Conservation (phyloP, 2,797 vertebrate genomes). For the Crocidura indochinensis region DNA sequence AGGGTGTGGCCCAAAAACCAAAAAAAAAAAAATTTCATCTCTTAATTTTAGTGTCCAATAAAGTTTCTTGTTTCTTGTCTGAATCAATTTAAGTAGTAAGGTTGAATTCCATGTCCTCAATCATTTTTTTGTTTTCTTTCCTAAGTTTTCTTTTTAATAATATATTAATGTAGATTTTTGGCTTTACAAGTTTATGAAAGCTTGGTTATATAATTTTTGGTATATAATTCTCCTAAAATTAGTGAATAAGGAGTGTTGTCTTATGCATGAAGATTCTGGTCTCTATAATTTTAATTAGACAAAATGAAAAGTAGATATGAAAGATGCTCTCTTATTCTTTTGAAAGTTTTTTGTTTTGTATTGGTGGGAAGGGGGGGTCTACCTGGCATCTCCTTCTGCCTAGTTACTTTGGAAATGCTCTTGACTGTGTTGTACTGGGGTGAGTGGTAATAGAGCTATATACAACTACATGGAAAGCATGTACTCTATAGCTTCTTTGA, state of each 20-base stretch:
- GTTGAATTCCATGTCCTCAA: conserved; percentile 44
- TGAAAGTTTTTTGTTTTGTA: conserved; percentile 18
- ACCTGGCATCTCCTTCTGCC: too few species aligned
- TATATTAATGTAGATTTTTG: neutral
- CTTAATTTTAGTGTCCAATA: conserved; percentile 31
- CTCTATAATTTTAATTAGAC: conserved; percentile 2
- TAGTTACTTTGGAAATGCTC: too few species aligned
- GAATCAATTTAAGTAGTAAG: conserved; percentile 20
- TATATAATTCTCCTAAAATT: conserved; percentile 34
- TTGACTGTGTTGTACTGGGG: too few species aligned
- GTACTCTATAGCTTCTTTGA: too few species aligned
- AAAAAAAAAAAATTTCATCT: conserved; percentile 40
- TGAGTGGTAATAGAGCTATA: too few species aligned
- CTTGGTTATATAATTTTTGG: conserved; percentile 12
- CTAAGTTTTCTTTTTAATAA: conserved; percentile 4
- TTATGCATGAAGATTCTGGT: conserved; percentile 39
- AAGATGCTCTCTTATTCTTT: conserved; percentile 50
- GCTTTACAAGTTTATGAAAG: neutral
- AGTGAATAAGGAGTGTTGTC: conserved; percentile 26
- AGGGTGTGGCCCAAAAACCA: too few species aligned
- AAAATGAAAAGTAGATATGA: conserved; percentile 17
- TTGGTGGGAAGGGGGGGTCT: too few species aligned
- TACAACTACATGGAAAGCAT: too few species aligned
- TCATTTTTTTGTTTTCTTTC: conserved; percentile 38
- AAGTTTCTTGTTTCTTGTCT: neutral